Evolutionary conservation across 2,113 vertebrate genomes (phyloP).

Genomic region (Megaceryle torquata): DNA sequence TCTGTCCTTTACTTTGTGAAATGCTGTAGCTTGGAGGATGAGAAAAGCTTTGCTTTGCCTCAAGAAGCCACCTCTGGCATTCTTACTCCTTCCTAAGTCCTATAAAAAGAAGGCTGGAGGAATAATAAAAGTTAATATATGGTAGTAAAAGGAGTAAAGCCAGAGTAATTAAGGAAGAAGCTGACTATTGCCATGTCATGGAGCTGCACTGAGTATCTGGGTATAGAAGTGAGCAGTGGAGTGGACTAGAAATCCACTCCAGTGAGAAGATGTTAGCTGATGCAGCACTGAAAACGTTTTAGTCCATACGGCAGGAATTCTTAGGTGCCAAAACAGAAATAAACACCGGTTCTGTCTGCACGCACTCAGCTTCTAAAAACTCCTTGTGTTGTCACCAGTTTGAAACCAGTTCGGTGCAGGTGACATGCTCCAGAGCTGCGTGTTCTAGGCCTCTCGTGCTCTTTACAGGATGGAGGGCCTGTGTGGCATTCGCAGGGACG

Average conservation of each 20-base stretch:
- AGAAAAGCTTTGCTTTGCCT: neutral
- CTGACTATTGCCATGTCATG: neutral
- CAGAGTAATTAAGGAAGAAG: neutral
- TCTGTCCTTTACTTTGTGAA: neutral
- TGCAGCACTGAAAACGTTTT: neutral
- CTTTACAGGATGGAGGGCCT: too few species aligned
- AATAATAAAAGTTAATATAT: neutral
- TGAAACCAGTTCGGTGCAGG: neutral
- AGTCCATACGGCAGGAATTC: neutral
- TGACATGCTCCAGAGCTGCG: neutral
- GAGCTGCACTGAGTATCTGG: neutral
- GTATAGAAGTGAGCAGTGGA: neutral
- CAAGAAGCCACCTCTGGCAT: neutral
- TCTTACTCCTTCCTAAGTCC: neutral
- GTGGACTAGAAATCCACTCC: neutral
- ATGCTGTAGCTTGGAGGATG: neutral
- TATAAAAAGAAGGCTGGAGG: neutral
- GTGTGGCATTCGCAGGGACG: neutral
- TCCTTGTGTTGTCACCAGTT: rapidly evolving
- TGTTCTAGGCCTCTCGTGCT: neutral
- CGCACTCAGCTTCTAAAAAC: neutral
- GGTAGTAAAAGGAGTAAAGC: neutral
- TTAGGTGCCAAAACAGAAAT: neutral
- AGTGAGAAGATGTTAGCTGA: neutral
- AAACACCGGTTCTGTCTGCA: neutral